Conservation (phyloP, 1,140 invertebrate genomes). For the Halictus rubicundus region DNA sequence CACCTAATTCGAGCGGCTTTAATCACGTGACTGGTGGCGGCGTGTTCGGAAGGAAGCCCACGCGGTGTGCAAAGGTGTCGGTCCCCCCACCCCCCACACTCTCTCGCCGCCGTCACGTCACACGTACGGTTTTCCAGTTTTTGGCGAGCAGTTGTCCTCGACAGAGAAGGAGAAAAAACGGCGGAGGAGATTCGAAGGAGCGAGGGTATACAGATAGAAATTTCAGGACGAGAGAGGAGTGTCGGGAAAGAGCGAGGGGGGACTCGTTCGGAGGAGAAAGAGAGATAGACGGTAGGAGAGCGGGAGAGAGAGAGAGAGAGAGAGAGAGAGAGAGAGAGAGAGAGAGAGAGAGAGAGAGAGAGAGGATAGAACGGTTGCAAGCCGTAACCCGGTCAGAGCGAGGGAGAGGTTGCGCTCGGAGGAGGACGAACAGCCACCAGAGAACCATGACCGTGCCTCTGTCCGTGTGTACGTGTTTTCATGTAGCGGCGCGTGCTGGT, state of each 20-base stretch:
- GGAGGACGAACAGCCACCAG: conserved; percentile 12
- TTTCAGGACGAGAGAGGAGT: conserved; percentile 3
- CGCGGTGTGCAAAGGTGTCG: background rate
- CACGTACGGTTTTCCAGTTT: conserved; percentile 44
- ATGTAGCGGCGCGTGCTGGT: background rate
- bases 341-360: background rate
- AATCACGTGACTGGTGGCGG: too few relatives aligned
- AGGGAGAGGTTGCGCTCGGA: background rate
- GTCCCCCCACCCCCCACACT: too few relatives aligned
- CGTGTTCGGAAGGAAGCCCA: background rate
- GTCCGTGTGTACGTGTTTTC: conserved; percentile 33
- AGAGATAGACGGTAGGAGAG: too few relatives aligned
- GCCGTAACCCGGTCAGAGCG: conserved; percentile 60
- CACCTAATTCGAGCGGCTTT: conserved; percentile 17
- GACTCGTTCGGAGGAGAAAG: too few relatives aligned
- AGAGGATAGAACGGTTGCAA: conserved; percentile 36
- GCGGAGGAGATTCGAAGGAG: background rate
- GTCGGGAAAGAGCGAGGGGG: background rate
- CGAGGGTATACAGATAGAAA: conserved; percentile 17
- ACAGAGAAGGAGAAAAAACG: conserved; percentile 33
- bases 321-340: background rate
- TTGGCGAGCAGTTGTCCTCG: conserved; percentile 27
- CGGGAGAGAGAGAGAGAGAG: too few relatives aligned
- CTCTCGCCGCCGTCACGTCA: background rate
- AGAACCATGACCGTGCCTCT: conserved; percentile 12